Conservation (phyloP, 2,888 invertebrate species). For the Pachymerium ferrugineum region DNA sequence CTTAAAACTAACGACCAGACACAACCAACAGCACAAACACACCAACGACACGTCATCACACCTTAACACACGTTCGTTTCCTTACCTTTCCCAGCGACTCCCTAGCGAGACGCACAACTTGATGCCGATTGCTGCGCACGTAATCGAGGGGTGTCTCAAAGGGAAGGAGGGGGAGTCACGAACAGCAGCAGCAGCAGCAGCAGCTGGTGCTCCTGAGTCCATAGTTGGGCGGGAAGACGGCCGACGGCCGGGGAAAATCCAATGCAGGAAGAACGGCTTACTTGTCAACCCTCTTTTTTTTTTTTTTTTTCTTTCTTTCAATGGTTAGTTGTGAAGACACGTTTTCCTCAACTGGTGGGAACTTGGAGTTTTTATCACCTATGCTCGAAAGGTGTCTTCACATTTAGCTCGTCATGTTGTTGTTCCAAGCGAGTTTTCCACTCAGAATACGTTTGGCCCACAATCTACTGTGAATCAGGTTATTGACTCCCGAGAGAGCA, state of each 20-base stretch:
- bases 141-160: not conserved
- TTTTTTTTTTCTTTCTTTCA: not conserved
- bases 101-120: not conserved
- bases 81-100: not conserved
- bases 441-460: constrained; percentile 1
- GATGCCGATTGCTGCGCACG: constrained; percentile 4
- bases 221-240: not conserved
- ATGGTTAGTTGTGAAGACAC: too few relatives aligned
- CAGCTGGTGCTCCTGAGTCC: constrained; percentile 8
- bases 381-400: not conserved
- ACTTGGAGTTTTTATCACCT: too few relatives aligned
- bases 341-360: too few relatives aligned
- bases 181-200: not conserved
- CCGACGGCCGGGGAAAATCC: not conserved
- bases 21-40: not conserved
- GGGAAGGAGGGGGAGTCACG: constrained; percentile 4
- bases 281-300: not conserved
- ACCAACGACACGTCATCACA: not conserved
- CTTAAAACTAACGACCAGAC: not conserved
- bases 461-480: not conserved
- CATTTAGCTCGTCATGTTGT: not conserved
- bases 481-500: not conserved
- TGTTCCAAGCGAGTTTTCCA: too few relatives aligned
- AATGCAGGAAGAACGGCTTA: not conserved
- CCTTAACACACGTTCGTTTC: not conserved